Evolutionary conservation across 2,888 invertebrate genomes (phyloP).

Genomic region (Rosalia funebris): DNA sequence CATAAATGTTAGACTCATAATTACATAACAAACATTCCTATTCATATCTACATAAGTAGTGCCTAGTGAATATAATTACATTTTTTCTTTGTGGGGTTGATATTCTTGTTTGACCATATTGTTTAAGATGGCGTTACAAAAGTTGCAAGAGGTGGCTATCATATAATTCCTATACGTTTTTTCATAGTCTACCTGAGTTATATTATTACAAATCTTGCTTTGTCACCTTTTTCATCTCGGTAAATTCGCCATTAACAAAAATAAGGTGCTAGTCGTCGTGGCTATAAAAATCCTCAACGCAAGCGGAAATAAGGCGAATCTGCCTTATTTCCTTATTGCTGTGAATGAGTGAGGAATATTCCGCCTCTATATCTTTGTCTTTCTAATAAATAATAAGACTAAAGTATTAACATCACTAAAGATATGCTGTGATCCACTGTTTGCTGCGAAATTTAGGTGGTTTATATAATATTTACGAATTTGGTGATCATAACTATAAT

Average conservation of each 20-base stretch:
- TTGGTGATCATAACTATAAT: not conserved
- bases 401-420: conserved; percentile 39
- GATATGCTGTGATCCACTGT: conserved; percentile 29
- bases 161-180: too few species aligned
- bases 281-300: conserved; percentile 24
- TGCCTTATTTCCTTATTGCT: conserved; percentile 1
- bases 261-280: conserved; percentile 42
- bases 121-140: too few species aligned
- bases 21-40: conserved; percentile 5
- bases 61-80: not conserved
- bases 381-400: conserved; percentile 38
- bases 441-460: conserved; percentile 24
- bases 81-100: conserved; percentile 4
- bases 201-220: too few species aligned
- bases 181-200: too few species aligned
- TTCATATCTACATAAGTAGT: conserved; percentile 16
- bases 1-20: not conserved
- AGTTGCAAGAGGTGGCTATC: too few species aligned
- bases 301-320: conserved; percentile 6
- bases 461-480: not conserved
- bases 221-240: too few species aligned
- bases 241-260: too few species aligned
- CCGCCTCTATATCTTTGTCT: conserved; percentile 32
- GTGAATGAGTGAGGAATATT: conserved; percentile 11
- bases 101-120: not conserved